Base-by-base conservation (phyloP, 2,797 vertebrate species). In the Cheirogaleus major region DNA sequence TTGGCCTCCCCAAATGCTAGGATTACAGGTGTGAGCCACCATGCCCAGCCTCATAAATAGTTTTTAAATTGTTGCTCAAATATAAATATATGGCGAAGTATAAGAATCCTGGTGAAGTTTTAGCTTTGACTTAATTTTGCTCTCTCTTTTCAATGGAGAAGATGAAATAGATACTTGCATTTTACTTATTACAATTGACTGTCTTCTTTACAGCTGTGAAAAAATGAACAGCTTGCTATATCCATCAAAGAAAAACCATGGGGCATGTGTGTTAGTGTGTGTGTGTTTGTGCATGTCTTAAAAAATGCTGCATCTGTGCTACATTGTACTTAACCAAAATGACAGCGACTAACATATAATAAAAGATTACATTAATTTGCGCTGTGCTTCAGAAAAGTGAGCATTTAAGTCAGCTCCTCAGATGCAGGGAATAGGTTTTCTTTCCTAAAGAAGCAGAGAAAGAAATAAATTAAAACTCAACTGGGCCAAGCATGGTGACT, bases 341-440 rank as follows among this genome's bases (percentile, higher is more conserved):
- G 93, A 92, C 69, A 97, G 89, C 88, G 93, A 94, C 81, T 91
- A 95, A 59, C 8, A 73, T 82, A 92, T 92, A 96, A 93, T 93
- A 76, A 95, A 93, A 43, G 50, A 70, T 96, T 95, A 63, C 70
- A 89, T 94, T 97, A 96, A 94, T 96, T 84, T 93, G 23, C 48
- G 25, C 38, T 48, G 20, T 95, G 63, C 72, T 92, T 96, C 80
- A 96, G 97, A 95, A 98, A 97, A 97, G 27, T 32, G 89, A 98
- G 48, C 43, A 79, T 96, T 98, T 91, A 96, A 92, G 95, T 97
- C 63, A 95, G 73, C 79, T 95, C 61, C 14, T 41, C 13, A 81
- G 41, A 95, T 22, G 48, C 7, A 86, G 81, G 81, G 92, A 96
- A 92, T 38, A 92, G 13, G 5, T 89, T 97, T 98, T 98, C n/a